phyloP scores from a whole-genome alignment of 1,140 invertebrate genomes.

The Lucilia sericata region DNA sequence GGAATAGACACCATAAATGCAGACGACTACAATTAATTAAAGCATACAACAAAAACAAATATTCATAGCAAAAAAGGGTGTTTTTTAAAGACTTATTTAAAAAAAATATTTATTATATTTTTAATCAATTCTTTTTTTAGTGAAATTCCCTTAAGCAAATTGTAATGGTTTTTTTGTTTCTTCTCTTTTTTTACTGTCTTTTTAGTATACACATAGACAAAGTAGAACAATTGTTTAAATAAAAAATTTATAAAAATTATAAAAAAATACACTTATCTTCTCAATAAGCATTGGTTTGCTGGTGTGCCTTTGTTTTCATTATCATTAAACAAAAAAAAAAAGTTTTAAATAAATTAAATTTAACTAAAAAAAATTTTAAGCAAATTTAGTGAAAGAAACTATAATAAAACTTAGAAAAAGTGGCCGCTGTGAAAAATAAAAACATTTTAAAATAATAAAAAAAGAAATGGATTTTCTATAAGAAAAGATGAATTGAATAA shows the following conservation, averaged over 20 bases:
- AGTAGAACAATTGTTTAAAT: conserved; percentile 1
- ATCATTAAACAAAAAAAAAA: background rate
- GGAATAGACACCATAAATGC: background rate
- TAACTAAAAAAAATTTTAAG: background rate
- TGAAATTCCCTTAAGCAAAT: background rate
- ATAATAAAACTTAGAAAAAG: background rate
- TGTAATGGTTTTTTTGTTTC: background rate
- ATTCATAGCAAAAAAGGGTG: background rate
- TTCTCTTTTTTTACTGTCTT: background rate
- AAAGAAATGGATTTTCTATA: background rate
- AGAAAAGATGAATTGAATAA: too few relatives aligned
- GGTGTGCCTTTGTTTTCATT: conserved; percentile 26
- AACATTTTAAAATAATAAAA: background rate
- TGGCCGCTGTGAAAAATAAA: background rate
- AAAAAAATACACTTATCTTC: background rate
- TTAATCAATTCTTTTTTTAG: background rate
- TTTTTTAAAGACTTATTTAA: too few relatives aligned
- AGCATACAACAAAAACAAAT: background rate
- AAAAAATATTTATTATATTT: too few relatives aligned
- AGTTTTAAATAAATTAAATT: background rate
- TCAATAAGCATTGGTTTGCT: background rate
- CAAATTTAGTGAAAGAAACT: background rate
- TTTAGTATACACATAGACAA: background rate
- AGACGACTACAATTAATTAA: conserved; percentile 12
- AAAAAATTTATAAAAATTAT: background rate